Conservation (phyloP, 1,140 invertebrate species). For the Zeugodacus cucurbitae region DNA sequence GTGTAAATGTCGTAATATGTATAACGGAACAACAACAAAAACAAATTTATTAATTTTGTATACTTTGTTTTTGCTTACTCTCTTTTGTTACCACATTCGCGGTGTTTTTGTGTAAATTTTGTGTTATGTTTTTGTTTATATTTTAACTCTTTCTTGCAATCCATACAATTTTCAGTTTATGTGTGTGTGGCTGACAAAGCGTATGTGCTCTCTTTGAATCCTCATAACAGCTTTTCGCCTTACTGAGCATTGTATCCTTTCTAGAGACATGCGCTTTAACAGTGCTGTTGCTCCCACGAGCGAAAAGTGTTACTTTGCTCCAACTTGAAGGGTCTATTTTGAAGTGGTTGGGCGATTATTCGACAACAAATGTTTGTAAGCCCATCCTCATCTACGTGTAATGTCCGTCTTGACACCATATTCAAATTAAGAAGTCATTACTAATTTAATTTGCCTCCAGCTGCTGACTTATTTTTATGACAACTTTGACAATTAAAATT, state of each 20-base stretch:
- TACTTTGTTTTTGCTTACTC: background rate
- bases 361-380: no score
- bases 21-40: background rate
- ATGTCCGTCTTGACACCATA: no score
- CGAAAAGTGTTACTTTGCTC: background rate
- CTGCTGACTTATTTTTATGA: no score
- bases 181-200: background rate
- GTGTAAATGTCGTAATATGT: background rate
- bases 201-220: background rate
- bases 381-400: no score
- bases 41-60: background rate
- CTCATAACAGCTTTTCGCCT: background rate
- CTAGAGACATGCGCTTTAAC: background rate
- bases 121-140: background rate
- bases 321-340: background rate
- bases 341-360: no score
- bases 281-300: background rate
- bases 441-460: no score
- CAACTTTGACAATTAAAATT: no score
- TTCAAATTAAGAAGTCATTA: no score
- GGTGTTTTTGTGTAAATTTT: background rate
- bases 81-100: background rate
- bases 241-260: background rate
- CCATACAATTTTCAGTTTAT: background rate
- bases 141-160: background rate